Evolutionary conservation across 2,113 vertebrate species (phyloP).

Genomic region (Python bivittatus): DNA sequence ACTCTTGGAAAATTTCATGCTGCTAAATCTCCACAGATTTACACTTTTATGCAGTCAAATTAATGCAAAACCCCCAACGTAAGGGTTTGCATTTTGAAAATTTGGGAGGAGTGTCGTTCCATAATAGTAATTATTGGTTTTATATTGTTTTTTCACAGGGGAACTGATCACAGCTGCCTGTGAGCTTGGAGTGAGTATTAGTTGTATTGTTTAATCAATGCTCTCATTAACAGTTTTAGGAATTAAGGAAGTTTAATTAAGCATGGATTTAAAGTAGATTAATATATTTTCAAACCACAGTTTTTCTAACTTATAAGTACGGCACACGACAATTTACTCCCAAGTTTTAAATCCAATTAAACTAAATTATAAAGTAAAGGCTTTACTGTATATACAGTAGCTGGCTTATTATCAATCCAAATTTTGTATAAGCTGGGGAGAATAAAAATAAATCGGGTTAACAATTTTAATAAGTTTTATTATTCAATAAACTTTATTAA

Average conservation of each 20-base stretch:
- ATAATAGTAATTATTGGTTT: conserved; percentile 99
- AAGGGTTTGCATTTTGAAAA: conserved; percentile 99
- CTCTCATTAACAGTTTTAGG: conserved; percentile 99
- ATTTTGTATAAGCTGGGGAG: conserved; percentile 98
- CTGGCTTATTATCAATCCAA: conserved; percentile 98
- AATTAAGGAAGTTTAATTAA: conserved; percentile 99
- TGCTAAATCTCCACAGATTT: conserved; percentile 96
- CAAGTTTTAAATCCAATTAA: conserved; percentile 99
- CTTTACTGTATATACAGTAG: conserved; percentile 99
- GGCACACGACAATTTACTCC: conserved; percentile 99
- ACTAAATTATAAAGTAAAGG: conserved; percentile 99
- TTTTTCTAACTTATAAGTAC: conserved; percentile 99
- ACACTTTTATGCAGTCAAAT: conserved; percentile 99
- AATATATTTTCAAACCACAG: conserved; percentile 99
- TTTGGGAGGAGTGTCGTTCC: conserved; percentile 98
- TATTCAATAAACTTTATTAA: conserved; percentile 99
- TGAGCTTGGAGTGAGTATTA: conserved; percentile 99
- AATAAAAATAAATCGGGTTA: conserved; percentile 99
- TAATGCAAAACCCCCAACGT: conserved; percentile 99
- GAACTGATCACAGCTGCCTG: conserved; percentile 99
- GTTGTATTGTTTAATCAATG: conserved; percentile 99
- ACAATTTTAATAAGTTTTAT: conserved; percentile 99
- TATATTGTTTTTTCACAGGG: conserved; percentile 99
- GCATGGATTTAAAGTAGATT: conserved; percentile 99
- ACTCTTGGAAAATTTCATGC: conserved; percentile 95